Base-by-base conservation (phyloP, 2,888 invertebrate species). In the Pecten maximus region DNA sequence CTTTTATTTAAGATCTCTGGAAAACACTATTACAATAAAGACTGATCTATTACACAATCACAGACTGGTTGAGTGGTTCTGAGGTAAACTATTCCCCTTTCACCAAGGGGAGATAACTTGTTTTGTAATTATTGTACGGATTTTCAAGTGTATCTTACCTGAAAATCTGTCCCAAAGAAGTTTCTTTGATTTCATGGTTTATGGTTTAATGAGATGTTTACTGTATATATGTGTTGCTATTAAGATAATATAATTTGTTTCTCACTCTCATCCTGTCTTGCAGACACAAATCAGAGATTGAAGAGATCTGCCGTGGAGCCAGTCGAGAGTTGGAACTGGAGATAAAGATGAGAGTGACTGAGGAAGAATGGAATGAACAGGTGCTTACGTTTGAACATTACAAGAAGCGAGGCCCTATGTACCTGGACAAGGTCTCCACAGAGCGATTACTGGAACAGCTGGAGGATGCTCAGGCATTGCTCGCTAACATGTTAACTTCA, bases 351-450 rank as follows among this genome's bases (percentile, higher is more conserved):
- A 94, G 96, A 60, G 94, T 96, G 92, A 97, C 96, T 12, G 97
- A 97, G 92, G 97, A 97, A 89, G 96, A 97, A 93, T 97, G 97
- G 97, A 97, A 96, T 10, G 97, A 97, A 92, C 97, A 97, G 94
- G 96, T 96, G 89, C 94, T 97, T 16, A 95, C 95, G 90, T 97
- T 97, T 93, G 96, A 96, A 92, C 95, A 95, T 91, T 97, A 96
- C 95, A 96, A 96, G 93, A 95, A 95, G 88, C 95, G 96, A 39
- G 96, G 97, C 19, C 96, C 96, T 15, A 96, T 97, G 92, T 96
- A 95, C 93, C 94, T 97, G 89, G 96, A 97, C 93, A 96, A 96
- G 93, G 95, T 94, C 6, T 96, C 94, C 91, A 96, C 96, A 2
- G 96, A 96, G 92, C 93, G 96, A 35, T 93, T 97, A 54, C 93